Base-by-base conservation (phyloP, 2,888 invertebrate species). In the Scaptodrosophila latifasciaeformis region DNA sequence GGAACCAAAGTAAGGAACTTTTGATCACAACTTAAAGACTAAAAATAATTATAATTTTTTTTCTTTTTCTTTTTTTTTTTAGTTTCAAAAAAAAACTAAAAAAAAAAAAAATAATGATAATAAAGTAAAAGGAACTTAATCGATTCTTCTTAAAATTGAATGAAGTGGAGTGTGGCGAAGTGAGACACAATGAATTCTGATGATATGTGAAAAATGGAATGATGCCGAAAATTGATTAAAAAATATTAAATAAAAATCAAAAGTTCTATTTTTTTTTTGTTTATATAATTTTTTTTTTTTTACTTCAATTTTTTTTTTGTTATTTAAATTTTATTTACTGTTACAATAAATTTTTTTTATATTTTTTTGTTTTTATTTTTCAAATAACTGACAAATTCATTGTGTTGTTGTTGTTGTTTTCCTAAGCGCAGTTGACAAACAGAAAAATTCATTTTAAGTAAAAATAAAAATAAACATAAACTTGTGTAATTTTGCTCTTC, bases 1-100 rank as follows among this genome's bases (percentile, higher is more conserved):
- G 82, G 77, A 83, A 83, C 84, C 82, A 74, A 84, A 79, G 69
- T 71, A 79, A 84, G 84, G 85, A 84, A 84, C 85, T 84, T 81
- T 82, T 62, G 76, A 76, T 71, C 65, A 72, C 80, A 82, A 80
- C 82, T 78, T 79, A 79, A 59, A 67, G 62, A 53, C 67, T 74
- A 66, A 54, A 65, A 54, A 13, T 21, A 6, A 45, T 37, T 47
- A 51, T 45, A 59, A 52, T 15, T 10, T 34, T 34, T 30, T 6
- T 30, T 30, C 2, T n/a, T n/a, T n/a, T 30, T n/a, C 10, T n/a
- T 12, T 12, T n/a, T n/a, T n/a, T n/a, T 30, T 10, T 30, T 30
- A 27, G 15, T 27, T 42, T n/a, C 1, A 31, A 19, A 3, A 39
- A 29, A 49, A 49, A 37, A 27, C 15, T 18, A 19, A 24, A 18